A percentile compares a stretch with the other conserved stretches of the same genome.
phyloP scores from a whole-genome alignment of 2,797 vertebrate genomes.

The Gephyroberyx darwinii region DNA sequence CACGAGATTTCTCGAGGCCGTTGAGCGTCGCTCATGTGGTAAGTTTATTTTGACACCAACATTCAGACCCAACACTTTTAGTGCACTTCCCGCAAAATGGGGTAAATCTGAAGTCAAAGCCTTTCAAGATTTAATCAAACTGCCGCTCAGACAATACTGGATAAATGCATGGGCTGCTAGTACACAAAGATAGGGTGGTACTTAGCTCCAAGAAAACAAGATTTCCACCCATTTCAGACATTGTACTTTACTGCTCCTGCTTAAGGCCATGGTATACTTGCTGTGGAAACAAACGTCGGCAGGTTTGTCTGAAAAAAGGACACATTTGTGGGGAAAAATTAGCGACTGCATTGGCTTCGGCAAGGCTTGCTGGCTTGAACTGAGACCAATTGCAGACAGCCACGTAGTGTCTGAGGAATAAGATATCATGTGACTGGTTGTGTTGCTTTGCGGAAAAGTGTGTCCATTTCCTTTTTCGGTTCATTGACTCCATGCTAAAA shows the following conservation, averaged over 20 bases:
- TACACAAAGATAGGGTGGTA: neutral
- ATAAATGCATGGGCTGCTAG: neutral
- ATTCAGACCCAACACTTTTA: constrained; percentile 31
- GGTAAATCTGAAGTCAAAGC: constrained; percentile 7
- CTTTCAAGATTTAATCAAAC: constrained; percentile 7
- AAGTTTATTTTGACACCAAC: constrained; percentile 47
- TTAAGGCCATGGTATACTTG: constrained; percentile 10
- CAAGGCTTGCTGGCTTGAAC: constrained; percentile 14
- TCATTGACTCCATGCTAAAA: too few species aligned
- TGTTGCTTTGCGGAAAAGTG: neutral
- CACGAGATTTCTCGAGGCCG: constrained; percentile 20
- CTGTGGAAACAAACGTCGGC: neutral
- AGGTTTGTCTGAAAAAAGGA: constrained; percentile 1
- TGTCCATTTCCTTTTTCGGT: too few species aligned
- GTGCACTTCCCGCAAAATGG: constrained; percentile 16
- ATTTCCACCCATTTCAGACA: constrained; percentile 29
- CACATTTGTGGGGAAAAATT: neutral
- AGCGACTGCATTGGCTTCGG: neutral
- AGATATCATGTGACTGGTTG: neutral
- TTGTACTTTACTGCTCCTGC: constrained; percentile 19
- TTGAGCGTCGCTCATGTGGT: constrained; percentile 22
- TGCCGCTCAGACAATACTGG: neutral
- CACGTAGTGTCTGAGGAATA: neutral
- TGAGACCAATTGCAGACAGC: neutral
- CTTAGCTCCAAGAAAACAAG: neutral